Base-by-base conservation (phyloP, 2,113 vertebrate genomes). In the Nothobranchius kuhntae region DNA sequence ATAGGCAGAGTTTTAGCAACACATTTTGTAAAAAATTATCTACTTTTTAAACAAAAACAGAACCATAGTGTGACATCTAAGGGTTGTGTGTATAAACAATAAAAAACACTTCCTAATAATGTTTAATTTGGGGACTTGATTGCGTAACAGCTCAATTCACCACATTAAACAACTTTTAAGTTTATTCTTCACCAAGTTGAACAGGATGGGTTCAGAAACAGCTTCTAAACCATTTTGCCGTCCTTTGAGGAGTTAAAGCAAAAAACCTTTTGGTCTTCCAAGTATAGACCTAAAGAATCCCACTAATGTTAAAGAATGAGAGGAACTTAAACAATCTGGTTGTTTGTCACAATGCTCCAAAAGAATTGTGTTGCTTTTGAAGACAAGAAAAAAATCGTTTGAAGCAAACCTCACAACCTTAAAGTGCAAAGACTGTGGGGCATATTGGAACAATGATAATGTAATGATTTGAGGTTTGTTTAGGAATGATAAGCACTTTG, bases 231-330 rank as follows among this genome's bases (percentile, higher is more conserved):
- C 48, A 12, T 63, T 40, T 57, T 24, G 4, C 48, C 53, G 56
- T 64, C 46, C 53, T 65, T 35, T 75, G 59, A 78, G 53, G 30
- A 80, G 78, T 67, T 57, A 65, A 73, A 58, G 54, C 61, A 81
- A 86, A 79, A 77, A 35, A 70, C 73, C 53, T 70, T 78, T 77
- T 73, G 0, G 38, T 69, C 62, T 61, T 61, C 64, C 51, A 47
- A 56, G 81, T 75, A 71, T 80, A 86, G 64, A 80, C 76, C 65
- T 71, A 55, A 78, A 73, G 59, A 84, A 83, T 86, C 65, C 57
- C 65, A 76, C 65, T 53, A 81, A 77, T 78, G 62, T 53, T 51
- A 40, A 60, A 55, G 53, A 68, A 71, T 69, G 24, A 38, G 58
- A 52, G 35, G 71, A 66, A 59, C 46, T 59, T 56, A 14, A 45